Percentiles rank a stretch among this genome's conserved stretches.
Evolutionary conservation across 2,113 vertebrate genomes (phyloP).

Genomic region (Sinocyclocheilus maitianheensis): DNA sequence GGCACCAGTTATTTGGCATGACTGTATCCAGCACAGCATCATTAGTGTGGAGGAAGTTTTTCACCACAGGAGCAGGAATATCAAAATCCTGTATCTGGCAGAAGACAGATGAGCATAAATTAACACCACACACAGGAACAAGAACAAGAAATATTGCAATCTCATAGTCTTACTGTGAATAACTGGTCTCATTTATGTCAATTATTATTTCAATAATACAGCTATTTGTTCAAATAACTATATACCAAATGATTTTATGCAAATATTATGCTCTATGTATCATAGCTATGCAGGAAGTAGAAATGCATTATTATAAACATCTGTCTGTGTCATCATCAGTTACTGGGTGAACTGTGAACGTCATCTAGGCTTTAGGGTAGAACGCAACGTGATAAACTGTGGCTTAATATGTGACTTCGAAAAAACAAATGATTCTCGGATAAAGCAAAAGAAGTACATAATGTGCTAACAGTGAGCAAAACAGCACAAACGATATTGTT

Average conservation of each 20-base stretch:
- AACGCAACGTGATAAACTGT: not conserved
- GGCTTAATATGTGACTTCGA: not conserved
- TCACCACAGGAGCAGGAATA: constrained; percentile 72
- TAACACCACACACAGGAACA: not conserved
- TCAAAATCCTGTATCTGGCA: constrained; percentile 83
- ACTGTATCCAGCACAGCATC: constrained; percentile 74
- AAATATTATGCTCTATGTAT: too few relatives aligned
- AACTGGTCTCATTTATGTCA: not conserved
- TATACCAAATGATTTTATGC: too few relatives aligned
- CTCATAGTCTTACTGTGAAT: not conserved
- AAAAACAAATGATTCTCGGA: not conserved
- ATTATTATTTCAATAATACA: too few relatives aligned
- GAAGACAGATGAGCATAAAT: not conserved
- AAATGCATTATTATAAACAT: not conserved
- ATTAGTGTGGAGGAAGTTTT: constrained; percentile 73
- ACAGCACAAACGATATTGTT: not conserved
- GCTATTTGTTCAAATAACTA: too few relatives aligned
- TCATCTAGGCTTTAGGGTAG: not conserved
- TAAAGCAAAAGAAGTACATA: not conserved
- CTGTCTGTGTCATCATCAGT: not conserved
- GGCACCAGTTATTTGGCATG: constrained; percentile 83
- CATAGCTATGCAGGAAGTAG: too few relatives aligned
- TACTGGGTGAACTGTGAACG: not conserved
- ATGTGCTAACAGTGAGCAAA: not conserved
- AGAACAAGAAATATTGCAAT: not conserved